Base-by-base conservation (phyloP, 2,113 vertebrate species). In the Morone saxatilis region DNA sequence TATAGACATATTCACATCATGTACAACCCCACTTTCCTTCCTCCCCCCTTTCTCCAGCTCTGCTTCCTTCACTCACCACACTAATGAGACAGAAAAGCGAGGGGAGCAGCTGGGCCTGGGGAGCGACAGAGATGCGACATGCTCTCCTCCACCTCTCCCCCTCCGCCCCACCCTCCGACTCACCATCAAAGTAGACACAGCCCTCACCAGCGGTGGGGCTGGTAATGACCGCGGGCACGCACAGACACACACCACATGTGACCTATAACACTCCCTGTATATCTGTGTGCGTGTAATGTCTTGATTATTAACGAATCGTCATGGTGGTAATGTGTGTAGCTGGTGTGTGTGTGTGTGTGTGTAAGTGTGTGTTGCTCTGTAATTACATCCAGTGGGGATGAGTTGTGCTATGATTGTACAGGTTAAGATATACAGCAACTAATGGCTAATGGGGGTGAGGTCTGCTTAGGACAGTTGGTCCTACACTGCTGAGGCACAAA, bases 31-130 rank as follows among this genome's bases (percentile, higher is more conserved):
- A 12, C 38, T 56, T 61, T 25, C 25, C 16, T 53, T 45, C 1
- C 56, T 6, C n/a, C 14, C 19, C 53, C 63, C 53, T 2, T 70
- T 65, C 78, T 19, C 53, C 67, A 57, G 19, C 78, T 50, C 76
- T 62, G 76, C 86, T 87, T 88, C 89, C 80, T 90, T 88, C 87
- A 86, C 73, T 88, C 89, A 80, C 81, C 20, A 9, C 85, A 86
- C 89, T 94, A 94, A 94, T 94, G 91, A 93, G 92, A 89, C 86
- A 89, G 86, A 83, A 78, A 89, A 89, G 89, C 41, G 69, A 84
- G 76, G 76, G 88, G 87, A 93, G 91, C 91, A 92, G 91, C 91
- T 90, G 92, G 80, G 84, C 89, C 90, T 86, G 85, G 87, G 90
- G 90, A 90, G 88, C 83, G n/a, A 86, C 87, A 85, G 83, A 82